A percentile compares a stretch with the other conserved stretches of the same genome.
These are phyloP conservation scores for Cylas formicarius DNA, from an alignment of 1,140 invertebrate genomes.

Conservation along the genomic window DNA sequence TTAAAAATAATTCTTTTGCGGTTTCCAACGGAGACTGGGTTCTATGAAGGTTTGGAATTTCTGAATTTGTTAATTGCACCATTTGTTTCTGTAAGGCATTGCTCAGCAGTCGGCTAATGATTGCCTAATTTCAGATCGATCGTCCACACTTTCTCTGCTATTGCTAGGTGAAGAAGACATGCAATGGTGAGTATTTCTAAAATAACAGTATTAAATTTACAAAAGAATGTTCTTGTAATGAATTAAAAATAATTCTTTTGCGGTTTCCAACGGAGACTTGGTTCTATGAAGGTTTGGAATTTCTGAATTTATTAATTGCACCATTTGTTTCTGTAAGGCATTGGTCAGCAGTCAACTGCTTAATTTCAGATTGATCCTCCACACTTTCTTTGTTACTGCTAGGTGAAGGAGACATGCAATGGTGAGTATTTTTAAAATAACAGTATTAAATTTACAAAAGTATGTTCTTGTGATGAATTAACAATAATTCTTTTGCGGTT, in stretches of 20 bases:
- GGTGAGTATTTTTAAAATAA: background rate
- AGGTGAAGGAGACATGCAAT: no score
- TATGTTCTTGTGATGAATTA: constrained; percentile 8
- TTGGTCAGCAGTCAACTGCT: no score
- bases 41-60: constrained; percentile 21
- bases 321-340: no score
- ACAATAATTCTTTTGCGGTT: constrained; percentile 18
- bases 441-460: constrained; percentile 3
- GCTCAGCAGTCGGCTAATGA: no score
- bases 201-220: constrained; percentile 3
- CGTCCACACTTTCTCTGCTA: no score
- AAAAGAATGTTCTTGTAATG: constrained; percentile 2
- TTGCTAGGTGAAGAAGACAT: background rate
- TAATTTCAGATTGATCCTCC: no score
- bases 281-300: constrained; percentile 13
- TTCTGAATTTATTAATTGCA: constrained; percentile 10
- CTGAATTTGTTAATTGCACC: constrained; percentile 10
- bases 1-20: constrained; percentile 24
- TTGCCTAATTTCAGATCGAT: constrained; percentile 2
- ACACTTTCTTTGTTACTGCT: no score
- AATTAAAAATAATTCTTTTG: constrained; percentile 17
- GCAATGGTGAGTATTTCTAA: constrained; percentile 3
- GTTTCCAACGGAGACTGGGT: constrained; percentile 26
- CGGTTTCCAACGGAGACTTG: constrained; percentile 20
- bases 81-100: no score